A percentile compares a stretch with the other conserved stretches of the same genome.
Conservation (phyloP, 2,113 vertebrate genomes). For the Lepidothrix coronata region DNA sequence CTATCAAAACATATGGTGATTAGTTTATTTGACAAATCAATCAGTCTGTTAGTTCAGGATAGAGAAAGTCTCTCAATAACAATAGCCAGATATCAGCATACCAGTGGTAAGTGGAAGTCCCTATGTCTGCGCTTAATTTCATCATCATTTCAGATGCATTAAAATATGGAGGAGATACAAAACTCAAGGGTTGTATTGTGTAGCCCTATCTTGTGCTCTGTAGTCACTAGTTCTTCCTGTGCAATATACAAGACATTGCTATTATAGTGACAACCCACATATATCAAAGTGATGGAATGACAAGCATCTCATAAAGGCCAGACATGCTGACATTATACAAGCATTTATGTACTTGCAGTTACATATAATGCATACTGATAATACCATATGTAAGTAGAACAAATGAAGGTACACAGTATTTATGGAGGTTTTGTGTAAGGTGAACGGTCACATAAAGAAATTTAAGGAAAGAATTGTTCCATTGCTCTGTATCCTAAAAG, state of each 20-base stretch:
- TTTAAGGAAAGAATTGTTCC: neutral
- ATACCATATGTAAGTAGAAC: neutral
- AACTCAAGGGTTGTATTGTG: fast-evolving
- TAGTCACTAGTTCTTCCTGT: neutral
- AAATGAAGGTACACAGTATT: fast-evolving
- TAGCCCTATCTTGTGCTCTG: neutral
- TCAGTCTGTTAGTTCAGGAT: neutral
- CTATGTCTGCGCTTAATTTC: neutral
- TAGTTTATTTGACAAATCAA: conserved; percentile 5
- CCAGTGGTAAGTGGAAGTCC: neutral
- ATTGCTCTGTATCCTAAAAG: neutral
- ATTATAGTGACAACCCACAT: neutral
- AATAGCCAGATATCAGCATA: neutral
- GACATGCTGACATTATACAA: neutral
- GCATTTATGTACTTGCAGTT: neutral
- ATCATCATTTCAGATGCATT: neutral
- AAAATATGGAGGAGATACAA: neutral
- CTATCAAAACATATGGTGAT: neutral
- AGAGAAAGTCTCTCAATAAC: neutral
- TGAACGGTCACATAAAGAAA: neutral
- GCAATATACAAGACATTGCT: neutral
- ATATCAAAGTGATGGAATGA: neutral
- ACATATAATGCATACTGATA: neutral
- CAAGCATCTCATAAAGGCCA: neutral
- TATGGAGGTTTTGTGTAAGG: neutral